Evolutionary conservation across 30 jellyfish, hydroid and myxozoan genomes (phyloP), one percentile per base, ranked within the genome.

Genomic region (Hydractinia echinata): DNA sequence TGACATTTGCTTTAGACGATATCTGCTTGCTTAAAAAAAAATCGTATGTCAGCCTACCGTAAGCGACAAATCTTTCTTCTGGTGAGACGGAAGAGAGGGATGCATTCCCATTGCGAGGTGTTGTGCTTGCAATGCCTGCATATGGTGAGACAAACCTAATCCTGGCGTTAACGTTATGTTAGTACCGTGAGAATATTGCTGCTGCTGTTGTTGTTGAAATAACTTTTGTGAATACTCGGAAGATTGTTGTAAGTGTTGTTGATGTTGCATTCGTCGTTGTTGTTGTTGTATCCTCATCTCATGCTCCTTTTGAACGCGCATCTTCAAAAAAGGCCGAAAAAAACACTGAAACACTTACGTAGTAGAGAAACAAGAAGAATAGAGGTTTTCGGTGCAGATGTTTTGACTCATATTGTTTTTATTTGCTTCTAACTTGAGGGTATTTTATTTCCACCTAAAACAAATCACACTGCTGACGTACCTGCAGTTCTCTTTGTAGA

Each of bases 301-400:
- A 61, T 89, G 91, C 78, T 89, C 92, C 18, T 89, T 95, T 55
- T 90, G 95, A 8, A 89, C 89, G 20, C 97, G 90, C 58, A 89
- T 80, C 97, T 89, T 52, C 19, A 50, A 55, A 11, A 20, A 30
- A 30, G 44, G 44, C 44, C 44, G 2, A 30, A 30, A 30, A 30
- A 30, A 30, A 30, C 44, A 1, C 44, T 30, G 44, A 30, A 30
- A 30, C 44, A 30, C 44, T 30, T 30, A 30, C 44, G 44, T 30
- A 30, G 44, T 30, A 30, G 44, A 30, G 44, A 30, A 30, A 30
- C 44, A 30, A 30, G 44, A 30, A 30, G 44, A 30, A 30, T 30
- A 30, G 44, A 30, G 44, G 44, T 30, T 30, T 30, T 30, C 44
- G 44, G 44, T 30, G 44, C 44, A 2, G 2, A 30, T 30, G 44